phyloP scores from a whole-genome alignment of 2,113 vertebrate genomes.

The Mus spicilegus region DNA sequence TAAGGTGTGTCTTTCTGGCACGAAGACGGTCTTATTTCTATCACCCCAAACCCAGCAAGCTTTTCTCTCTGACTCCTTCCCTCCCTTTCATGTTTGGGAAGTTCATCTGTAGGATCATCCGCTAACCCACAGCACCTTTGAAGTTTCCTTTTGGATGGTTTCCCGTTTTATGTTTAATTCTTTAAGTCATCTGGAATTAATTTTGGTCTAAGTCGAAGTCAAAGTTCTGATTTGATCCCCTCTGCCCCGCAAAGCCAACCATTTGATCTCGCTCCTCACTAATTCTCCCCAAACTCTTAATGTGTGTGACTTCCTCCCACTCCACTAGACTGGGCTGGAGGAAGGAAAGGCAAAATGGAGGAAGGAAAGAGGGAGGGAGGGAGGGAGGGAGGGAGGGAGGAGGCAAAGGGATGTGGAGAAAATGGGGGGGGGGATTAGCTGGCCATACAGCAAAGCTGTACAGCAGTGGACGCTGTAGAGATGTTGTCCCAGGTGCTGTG shows the following conservation, averaged over 20 bases:
- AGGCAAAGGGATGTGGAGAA: too few species aligned
- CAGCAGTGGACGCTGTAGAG: not conserved
- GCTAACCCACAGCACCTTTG: conserved; percentile 55
- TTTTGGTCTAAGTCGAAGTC: conserved; percentile 52
- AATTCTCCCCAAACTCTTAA: conserved; percentile 48
- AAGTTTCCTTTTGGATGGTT: conserved; percentile 60
- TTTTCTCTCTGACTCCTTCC: not conserved
- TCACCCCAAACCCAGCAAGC: not conserved
- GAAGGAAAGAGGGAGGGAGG: fast-evolving
- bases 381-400: fast-evolving
- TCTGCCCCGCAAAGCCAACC: not conserved
- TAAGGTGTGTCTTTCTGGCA: not conserved
- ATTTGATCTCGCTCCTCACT: conserved; percentile 53
- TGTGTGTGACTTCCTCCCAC: not conserved
- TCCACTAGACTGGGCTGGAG: not conserved
- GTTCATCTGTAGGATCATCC: conserved; percentile 40
- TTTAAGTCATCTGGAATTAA: conserved; percentile 75
- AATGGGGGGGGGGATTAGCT: not conserved
- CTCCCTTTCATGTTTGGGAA: conserved; percentile 40
- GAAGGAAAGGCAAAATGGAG: fast-evolving
- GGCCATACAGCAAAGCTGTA: not conserved
- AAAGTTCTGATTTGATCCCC: conserved; percentile 23
- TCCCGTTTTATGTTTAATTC: conserved; percentile 62
- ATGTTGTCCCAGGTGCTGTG: too few species aligned
- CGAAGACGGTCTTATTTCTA: not conserved